Evolutionary conservation across 2,888 invertebrate genomes (phyloP).

Genomic region (Agapetus fuscipes): DNA sequence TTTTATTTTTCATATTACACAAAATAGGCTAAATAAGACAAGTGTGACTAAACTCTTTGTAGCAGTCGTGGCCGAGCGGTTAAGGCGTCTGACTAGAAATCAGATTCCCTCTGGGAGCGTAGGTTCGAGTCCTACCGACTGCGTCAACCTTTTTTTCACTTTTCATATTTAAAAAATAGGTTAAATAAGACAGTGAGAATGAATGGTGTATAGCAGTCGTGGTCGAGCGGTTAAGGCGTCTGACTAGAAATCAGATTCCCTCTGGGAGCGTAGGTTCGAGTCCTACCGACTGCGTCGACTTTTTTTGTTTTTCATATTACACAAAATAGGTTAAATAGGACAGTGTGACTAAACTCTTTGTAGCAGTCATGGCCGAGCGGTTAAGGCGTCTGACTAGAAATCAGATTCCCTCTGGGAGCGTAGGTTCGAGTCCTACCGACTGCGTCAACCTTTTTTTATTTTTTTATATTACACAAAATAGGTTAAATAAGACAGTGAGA

Average conservation of each 20-base stretch:
- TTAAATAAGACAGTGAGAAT: no score
- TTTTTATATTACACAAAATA: no score
- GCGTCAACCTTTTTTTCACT: no score
- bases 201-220: constrained; percentile 71
- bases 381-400: constrained; percentile 85
- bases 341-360: no score
- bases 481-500: no score
- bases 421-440: constrained; percentile 85
- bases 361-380: constrained; percentile 77
- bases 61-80: constrained; percentile 81
- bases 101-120: constrained; percentile 86
- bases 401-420: constrained; percentile 86
- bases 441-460: no score
- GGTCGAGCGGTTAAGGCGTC: constrained; percentile 84
- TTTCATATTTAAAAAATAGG: no score
- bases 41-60: no score
- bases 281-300: constrained; percentile 84
- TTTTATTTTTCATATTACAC: no score
- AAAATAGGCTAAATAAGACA: no score
- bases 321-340: no score
- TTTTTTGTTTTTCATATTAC: no score
- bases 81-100: constrained; percentile 85
- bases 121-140: constrained; percentile 85
- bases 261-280: constrained; percentile 86
- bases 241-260: constrained; percentile 85